Evolutionary conservation across 2,113 vertebrate genomes (phyloP).

Genomic region (Brachyhypopomus gauderio): DNA sequence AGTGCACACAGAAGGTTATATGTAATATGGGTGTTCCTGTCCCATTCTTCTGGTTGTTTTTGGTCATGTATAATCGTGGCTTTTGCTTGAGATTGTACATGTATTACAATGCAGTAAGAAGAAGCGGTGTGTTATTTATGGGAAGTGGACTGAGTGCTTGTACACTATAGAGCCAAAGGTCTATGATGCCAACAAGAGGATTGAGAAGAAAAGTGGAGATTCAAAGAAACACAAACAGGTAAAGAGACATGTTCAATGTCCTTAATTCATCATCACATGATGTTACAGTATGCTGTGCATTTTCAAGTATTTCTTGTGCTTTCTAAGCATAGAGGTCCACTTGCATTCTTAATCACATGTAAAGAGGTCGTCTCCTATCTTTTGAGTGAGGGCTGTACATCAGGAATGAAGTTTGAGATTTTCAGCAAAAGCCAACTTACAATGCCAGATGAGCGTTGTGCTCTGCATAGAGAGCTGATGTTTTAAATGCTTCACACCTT

Average conservation of each 20-base stretch:
- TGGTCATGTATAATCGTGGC: background rate
- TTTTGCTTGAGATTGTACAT: conserved; percentile 1
- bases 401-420: too few relatives aligned
- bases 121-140: conserved; percentile 89
- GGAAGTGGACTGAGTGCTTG: conserved; percentile 96
- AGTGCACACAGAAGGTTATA: background rate
- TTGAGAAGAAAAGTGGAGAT: conserved; percentile 79
- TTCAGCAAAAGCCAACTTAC: too few relatives aligned
- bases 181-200: conserved; percentile 82
- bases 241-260: conserved; percentile 44
- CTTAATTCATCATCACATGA: background rate
- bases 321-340: too few relatives aligned
- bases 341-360: too few relatives aligned
- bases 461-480: too few relatives aligned
- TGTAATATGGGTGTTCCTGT: background rate
- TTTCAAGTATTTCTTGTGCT: too few relatives aligned
- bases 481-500: too few relatives aligned
- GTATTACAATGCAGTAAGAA: conserved; percentile 80
- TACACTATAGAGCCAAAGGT: conserved; percentile 85
- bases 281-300: background rate
- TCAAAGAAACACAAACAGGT: conserved; percentile 80
- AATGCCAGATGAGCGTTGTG: too few relatives aligned
- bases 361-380: too few relatives aligned
- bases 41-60: background rate
- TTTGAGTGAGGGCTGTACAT: too few relatives aligned